Evolutionary conservation across 2,113 vertebrate genomes (phyloP).

Genomic region (Ranitomeya imitator): DNA sequence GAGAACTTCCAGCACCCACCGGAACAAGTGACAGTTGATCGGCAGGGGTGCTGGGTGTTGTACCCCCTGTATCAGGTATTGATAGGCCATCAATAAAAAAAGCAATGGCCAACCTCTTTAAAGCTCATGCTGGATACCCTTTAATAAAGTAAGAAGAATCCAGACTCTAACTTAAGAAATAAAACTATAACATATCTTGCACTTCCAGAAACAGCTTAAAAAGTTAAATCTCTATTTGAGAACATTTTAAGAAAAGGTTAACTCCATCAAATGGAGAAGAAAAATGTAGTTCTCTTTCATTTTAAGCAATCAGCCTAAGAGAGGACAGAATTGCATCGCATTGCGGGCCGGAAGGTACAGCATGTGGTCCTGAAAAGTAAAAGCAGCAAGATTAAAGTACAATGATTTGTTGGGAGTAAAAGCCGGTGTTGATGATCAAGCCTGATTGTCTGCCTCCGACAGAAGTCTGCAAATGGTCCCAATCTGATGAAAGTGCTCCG

Average conservation of each 20-base stretch:
- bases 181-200: too few species aligned
- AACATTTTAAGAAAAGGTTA: background rate
- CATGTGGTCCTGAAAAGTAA: background rate
- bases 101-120: too few species aligned
- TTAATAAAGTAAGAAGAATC: too few species aligned
- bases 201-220: background rate
- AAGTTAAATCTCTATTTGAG: background rate
- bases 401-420: slow-evolving; percentile 12
- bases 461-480: background rate
- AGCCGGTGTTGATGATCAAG: background rate
- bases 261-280: background rate
- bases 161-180: too few species aligned
- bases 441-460: background rate
- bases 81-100: too few species aligned
- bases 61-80: too few species aligned
- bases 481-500: background rate
- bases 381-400: background rate
- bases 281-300: background rate
- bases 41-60: too few species aligned
- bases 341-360: background rate
- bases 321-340: background rate
- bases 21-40: too few species aligned
- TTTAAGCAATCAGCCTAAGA: background rate
- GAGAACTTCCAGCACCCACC: too few species aligned
- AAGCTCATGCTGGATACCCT: too few species aligned